Evolutionary conservation across 2,113 vertebrate species (phyloP), one percentile per base, ranked within the genome.

Genomic region (Entomyzon cyanotis): DNA sequence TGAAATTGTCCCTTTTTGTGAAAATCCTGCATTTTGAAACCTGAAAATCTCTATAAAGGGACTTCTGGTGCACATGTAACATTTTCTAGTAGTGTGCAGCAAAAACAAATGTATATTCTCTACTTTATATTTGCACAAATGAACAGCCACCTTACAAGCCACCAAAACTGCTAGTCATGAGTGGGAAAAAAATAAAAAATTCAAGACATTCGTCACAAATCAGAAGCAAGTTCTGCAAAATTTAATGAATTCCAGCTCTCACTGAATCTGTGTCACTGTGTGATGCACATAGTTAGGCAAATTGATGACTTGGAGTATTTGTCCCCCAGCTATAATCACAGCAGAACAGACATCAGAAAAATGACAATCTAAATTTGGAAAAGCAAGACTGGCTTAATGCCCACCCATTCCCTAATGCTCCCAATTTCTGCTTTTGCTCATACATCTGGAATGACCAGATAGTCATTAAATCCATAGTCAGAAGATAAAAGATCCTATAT

Each of bases 401-500:
- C 19, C 5, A 12, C 21, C 4, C 28, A 12, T 9, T 7, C 7
- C 4, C 4, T 3, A 93, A 50, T 35, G 24, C 7, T 56, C 46
- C 16, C 10, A 15, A 27, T 79, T 90, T 62, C 35, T 90, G n/a
- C 79, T 94, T 93, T 76, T 77, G 18, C n/a, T 88, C 53, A 37
- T 77, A 49, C 44, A 76, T 79, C 58, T 83, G 84, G 62, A 93
- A 77, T 84, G 71, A 68, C 15, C 35, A 94, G 74, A 52, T 90
- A 92, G 91, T 87, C 41, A 87, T 87, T 68, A 95, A 94, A 93
- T 84, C 74, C 49, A 21, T 62, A 56, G 41, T 35, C 94, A 71
- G 89, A 82, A 93, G 79, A 81, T 83, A 30, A 49, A 82, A 95
- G 95, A 93, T 94, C 87, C 65, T 96, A 52, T 93, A 74, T 76